Evolutionary conservation across 2,888 invertebrate species (phyloP), one percentile per base, ranked within the genome.

Genomic region (Ferrisia virgata): DNA sequence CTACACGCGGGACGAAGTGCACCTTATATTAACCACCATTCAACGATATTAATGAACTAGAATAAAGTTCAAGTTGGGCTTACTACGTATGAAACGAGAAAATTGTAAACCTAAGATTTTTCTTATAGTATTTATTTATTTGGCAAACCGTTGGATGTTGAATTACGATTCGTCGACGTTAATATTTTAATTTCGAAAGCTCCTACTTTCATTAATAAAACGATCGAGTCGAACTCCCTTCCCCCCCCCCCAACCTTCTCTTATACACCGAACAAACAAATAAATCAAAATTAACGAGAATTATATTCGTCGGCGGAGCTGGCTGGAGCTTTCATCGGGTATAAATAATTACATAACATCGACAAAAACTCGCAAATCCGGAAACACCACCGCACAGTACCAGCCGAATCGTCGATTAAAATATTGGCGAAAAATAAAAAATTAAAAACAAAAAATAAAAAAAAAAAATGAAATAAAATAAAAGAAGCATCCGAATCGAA

Each of bases 201-300:
- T 36, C 1, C 47, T 4, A 47, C 18, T 47, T 47, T 47, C 18
- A 47, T 47, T 47, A 47, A 18, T 47, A 47, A 47, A 47, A 47
- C 8, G 18, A 47, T 18, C 40, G 13, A 4, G 40, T 8, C 11
- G 40, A 9, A 18, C 4, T 6, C 36, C 4, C 36, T 4, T 4
- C 5, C 36, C n/a, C n/a, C n/a, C 18, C 47, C n/a, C n/a, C n/a
- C n/a, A n/a, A n/a, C n/a, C n/a, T n/a, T n/a, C n/a, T n/a, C n/a
- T n/a, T n/a, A n/a, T n/a, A n/a, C 18, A 18, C n/a, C n/a, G n/a
- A 47, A 47, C 47, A 9, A 28, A 64, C 58, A 64, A 28, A 64
- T 64, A 64, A 64, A 64, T 64, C 58, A 28, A 64, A 64, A 64
- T 64, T 64, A 64, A 64, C 58, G 58, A 64, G 58, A 64, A 28